phyloP scores from a whole-genome alignment of 1,140 invertebrate genomes.

The Drosophila ohnishii region DNA sequence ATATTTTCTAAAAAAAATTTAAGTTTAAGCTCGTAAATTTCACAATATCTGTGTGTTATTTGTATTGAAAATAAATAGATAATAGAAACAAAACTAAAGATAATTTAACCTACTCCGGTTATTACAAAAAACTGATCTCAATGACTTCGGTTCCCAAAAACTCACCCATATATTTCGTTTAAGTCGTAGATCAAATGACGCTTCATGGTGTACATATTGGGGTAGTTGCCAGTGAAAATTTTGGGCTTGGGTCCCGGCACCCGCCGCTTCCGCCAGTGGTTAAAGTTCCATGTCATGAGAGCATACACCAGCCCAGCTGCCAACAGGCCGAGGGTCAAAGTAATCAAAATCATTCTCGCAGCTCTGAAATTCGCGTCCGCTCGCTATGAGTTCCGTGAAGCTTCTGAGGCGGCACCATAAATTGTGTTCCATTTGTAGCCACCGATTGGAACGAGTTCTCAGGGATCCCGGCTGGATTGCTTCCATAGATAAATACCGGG shows the following conservation, averaged over 20 bases:
- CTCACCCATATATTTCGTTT: slow-evolving; percentile 64
- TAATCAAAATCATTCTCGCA: slow-evolving; percentile 44
- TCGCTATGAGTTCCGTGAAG: slow-evolving; percentile 1
- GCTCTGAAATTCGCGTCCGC: neutral
- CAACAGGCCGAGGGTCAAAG: slow-evolving; percentile 40
- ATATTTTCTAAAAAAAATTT: slow-evolving; percentile 46
- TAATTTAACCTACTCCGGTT: no score
- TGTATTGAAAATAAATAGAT: neutral
- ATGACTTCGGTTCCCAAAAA: neutral
- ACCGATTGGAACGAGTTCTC: neutral
- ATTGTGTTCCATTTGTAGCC: slow-evolving; percentile 29
- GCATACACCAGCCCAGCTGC: slow-evolving; percentile 57
- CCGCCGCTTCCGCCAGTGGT: slow-evolving; percentile 66
- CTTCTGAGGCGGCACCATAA: slow-evolving; percentile 2
- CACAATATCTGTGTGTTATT: no score
- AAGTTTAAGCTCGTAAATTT: neutral
- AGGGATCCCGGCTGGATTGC: neutral
- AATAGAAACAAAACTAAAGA: neutral
- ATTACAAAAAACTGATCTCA: neutral
- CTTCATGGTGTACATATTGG: slow-evolving; percentile 56
- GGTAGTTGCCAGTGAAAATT: slow-evolving; percentile 70
- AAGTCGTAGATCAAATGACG: slow-evolving; percentile 58
- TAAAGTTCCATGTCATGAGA: slow-evolving; percentile 51
- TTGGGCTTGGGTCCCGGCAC: slow-evolving; percentile 71
- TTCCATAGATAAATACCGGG: slow-evolving; percentile 5